Evolutionary conservation across 2,113 vertebrate genomes (phyloP).

Genomic region (Perca schrenkii): DNA sequence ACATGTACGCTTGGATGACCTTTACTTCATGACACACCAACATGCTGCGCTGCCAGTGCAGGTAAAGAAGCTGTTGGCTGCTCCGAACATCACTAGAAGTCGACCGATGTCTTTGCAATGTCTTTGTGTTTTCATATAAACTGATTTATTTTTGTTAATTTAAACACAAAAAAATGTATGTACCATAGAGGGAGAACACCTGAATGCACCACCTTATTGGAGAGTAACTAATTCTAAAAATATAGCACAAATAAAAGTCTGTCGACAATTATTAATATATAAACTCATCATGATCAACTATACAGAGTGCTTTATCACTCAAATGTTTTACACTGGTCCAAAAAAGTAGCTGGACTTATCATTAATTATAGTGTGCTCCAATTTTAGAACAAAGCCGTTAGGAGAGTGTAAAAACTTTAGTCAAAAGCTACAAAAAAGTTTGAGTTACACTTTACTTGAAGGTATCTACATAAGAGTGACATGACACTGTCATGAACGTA

Average conservation of each 20-base stretch:
- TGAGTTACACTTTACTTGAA: no score
- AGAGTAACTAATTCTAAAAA: background rate
- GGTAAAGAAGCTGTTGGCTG: background rate
- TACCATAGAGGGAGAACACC: background rate
- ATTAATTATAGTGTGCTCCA: background rate
- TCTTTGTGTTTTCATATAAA: background rate
- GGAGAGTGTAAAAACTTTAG: background rate
- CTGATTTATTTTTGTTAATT: background rate
- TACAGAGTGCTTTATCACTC: background rate
- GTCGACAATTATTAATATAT: background rate
- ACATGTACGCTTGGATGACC: background rate
- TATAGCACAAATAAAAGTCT: background rate
- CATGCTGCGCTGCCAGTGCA: background rate
- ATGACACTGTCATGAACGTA: no score
- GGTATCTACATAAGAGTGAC: no score
- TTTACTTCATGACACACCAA: conserved; percentile 9
- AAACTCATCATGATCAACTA: background rate
- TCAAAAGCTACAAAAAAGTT: background rate
- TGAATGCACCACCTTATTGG: background rate
- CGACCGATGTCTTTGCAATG: background rate
- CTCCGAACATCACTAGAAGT: background rate
- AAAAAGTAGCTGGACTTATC: background rate
- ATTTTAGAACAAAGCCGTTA: no score
- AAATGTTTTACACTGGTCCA: background rate
- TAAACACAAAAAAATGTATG: background rate